Evolutionary conservation across 1,140 invertebrate species (phyloP).

Genomic region (Teleopsis dalmanni): DNA sequence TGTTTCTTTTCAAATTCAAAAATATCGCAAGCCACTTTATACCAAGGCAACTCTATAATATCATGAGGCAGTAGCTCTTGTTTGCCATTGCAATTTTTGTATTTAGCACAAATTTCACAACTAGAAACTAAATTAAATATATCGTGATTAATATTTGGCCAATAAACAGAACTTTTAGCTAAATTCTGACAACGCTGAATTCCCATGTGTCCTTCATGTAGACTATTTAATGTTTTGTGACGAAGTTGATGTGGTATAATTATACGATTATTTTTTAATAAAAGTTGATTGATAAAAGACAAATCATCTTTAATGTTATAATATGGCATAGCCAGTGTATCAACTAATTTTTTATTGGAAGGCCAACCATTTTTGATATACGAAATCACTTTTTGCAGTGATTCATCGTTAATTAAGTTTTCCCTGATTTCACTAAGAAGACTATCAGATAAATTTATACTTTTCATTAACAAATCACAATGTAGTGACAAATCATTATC

Average conservation of each 20-base stretch:
- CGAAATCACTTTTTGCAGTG: constrained; percentile 21
- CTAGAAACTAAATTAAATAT: constrained; percentile 41
- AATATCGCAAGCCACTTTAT: constrained; percentile 26
- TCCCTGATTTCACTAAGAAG: constrained; percentile 19
- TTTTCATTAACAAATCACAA: constrained; percentile 15
- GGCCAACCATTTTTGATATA: constrained; percentile 41
- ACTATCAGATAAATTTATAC: constrained; percentile 20
- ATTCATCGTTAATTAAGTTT: constrained; percentile 18
- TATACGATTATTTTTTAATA: constrained; percentile 31
- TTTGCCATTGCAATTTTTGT: constrained; percentile 11
- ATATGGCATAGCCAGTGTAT: constrained; percentile 24
- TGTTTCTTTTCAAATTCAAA: constrained; percentile 10
- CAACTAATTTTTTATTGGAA: constrained; percentile 22
- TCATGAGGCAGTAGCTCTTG: constrained; percentile 3
- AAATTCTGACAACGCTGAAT: constrained; percentile 23
- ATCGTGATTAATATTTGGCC: constrained; percentile 45
- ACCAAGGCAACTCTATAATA: constrained; percentile 5
- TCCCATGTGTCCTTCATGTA: no score
- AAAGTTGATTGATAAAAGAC: constrained; percentile 26
- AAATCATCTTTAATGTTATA: constrained; percentile 31
- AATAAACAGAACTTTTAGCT: constrained; percentile 43
- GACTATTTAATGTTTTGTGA: no score
- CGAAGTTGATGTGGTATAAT: no score
- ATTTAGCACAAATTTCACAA: constrained; percentile 23
- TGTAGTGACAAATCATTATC: constrained; percentile 25